Conservation (phyloP, 2,888 invertebrate genomes). For the Pecten maximus region DNA sequence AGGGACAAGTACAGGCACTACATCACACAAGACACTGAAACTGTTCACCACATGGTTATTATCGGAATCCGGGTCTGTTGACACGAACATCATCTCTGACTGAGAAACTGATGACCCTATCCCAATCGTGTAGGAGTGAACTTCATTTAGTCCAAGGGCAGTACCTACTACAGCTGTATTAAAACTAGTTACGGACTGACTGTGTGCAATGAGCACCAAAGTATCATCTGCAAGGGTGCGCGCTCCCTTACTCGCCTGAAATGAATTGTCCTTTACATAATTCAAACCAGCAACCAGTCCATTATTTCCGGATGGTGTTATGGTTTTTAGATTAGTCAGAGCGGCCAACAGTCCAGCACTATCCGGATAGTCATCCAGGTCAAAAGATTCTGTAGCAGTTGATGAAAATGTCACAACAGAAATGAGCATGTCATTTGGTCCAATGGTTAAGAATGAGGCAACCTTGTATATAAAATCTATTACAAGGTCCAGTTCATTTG, state of each 20-base stretch:
- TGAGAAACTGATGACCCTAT: neutral
- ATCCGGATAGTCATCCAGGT: neutral
- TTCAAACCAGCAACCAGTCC: neutral
- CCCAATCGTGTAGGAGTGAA: neutral
- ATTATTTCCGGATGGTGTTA: neutral
- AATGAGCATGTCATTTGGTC: neutral
- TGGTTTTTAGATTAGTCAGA: neutral
- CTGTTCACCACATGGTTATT: neutral
- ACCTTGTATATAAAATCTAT: neutral
- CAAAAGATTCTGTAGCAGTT: neutral
- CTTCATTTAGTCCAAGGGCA: neutral
- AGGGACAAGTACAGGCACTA: neutral
- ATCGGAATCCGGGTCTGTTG: neutral
- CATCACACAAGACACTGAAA: slow-evolving; percentile 1
- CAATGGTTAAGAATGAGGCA: neutral
- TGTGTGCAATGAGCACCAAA: neutral
- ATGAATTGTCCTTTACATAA: neutral
- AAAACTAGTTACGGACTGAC: neutral
- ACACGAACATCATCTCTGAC: neutral
- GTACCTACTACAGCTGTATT: neutral
- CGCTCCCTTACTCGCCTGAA: neutral
- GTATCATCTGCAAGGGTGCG: neutral
- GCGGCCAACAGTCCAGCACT: neutral
- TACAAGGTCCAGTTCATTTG: neutral
- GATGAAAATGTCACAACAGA: neutral